A percentile compares a stretch with the other conserved stretches of the same genome.
Conservation (phyloP, 2,888 invertebrate genomes). For the Byasa hedistus region DNA sequence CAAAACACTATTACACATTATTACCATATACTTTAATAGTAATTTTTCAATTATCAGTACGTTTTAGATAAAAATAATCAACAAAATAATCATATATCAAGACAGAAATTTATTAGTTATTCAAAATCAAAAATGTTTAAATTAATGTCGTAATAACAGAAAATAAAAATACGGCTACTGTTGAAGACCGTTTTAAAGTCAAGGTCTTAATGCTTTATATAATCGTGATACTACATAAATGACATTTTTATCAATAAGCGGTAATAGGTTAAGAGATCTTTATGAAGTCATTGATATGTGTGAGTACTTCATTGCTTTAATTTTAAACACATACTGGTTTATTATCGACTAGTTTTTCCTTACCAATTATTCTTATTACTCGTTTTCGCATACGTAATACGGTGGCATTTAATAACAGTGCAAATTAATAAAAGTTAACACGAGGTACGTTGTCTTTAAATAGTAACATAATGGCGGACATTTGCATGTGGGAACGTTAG, state of each 20-base stretch:
- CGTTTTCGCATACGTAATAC: not conserved
- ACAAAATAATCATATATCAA: too few relatives aligned
- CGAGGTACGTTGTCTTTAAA: constrained; percentile 18
- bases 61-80: too few relatives aligned
- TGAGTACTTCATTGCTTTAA: constrained; percentile 6
- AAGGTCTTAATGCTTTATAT: constrained; percentile 8
- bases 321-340: not conserved
- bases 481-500: constrained; percentile 18
- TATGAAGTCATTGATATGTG: constrained; percentile 6
- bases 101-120: not conserved
- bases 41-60: too few relatives aligned
- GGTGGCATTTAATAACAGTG: constrained; percentile 4
- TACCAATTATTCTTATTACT: not conserved
- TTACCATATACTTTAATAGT: too few relatives aligned
- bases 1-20: too few relatives aligned
- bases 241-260: constrained; percentile 21
- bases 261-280: constrained; percentile 8
- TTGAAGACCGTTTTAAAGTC: constrained; percentile 14
- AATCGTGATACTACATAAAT: not conserved
- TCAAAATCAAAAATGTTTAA: not conserved
- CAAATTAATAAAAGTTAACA: constrained; percentile 15
- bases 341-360: not conserved
- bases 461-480: constrained; percentile 12
- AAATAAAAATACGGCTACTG: not conserved
- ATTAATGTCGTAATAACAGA: not conserved